Base-by-base conservation (phyloP, 1,140 invertebrate species). In the Drosophila gunungcola region DNA sequence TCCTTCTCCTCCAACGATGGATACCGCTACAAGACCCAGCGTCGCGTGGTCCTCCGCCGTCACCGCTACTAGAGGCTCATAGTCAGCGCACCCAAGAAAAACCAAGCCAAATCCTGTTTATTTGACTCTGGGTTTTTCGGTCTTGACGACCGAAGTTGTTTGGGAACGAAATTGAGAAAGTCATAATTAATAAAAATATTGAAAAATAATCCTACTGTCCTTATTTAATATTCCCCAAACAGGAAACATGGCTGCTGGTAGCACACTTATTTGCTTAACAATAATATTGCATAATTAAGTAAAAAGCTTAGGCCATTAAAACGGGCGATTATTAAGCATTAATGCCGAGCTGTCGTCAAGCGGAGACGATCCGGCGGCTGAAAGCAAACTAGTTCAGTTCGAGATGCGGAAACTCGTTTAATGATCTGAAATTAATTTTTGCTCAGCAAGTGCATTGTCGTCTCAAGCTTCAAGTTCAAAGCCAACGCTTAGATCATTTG, bases 141-240 rank as follows among this genome's bases (percentile, higher is more conserved):
- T 73, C 52, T 48, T 61, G 69, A 55, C 13, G 32, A 52, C 41
- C 43, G 81, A 61, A 27, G 46, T 70, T 77, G 65, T 48, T 58
- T 36, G 79, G 83, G 58, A 82, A 86, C 69, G 65, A 63, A 65
- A 73, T 65, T 57, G 62, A 82, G 56, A 79, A 58, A 78, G n/a
- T 78, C 36, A 68, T 45, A 48, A 74, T 56, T 48, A 48, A 74
- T 45, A 43, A 29, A 38, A 63, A 39, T 41, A 39, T 54, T 60
- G 43, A 51, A 53, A 58, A 75, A 53, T 74, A 54, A n/a, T 57
- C 25, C 4, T 13, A 41, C 16, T 39, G 6, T n/a, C 11, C 39
- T 58, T 32, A 43, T 57, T 56, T 11, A 36, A 32, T 57, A 62
- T 45, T 62, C 42, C 2, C 12, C 9, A 45, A 72, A 51, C 68